Evolutionary conservation across 2,797 vertebrate genomes (phyloP).

Genomic region (Anabacerthia variegaticeps): DNA sequence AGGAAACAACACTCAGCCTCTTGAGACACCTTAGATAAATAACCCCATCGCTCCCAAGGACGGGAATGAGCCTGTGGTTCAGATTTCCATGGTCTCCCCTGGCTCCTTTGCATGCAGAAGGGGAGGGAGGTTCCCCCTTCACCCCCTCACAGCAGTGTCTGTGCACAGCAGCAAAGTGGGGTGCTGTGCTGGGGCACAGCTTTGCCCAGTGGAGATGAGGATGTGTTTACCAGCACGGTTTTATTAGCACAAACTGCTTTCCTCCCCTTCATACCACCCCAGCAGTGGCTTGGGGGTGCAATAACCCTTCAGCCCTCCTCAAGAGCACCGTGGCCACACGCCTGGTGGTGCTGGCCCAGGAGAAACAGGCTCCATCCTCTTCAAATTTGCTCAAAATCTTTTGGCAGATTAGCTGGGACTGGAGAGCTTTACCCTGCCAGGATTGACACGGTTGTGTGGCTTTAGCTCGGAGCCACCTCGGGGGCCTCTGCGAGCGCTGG

Average conservation of each 20-base stretch:
- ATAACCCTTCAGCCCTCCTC: background rate
- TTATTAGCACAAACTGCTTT: background rate
- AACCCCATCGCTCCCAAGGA: background rate
- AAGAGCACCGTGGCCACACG: fast-evolving
- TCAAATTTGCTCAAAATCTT: background rate
- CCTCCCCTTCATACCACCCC: background rate
- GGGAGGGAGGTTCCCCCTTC: background rate
- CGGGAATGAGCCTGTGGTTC: background rate
- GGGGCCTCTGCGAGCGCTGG: background rate
- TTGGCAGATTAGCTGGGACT: background rate
- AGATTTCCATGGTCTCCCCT: background rate
- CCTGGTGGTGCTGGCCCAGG: background rate
- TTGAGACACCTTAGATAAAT: background rate
- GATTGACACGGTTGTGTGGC: fast-evolving
- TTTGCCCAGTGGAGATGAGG: background rate
- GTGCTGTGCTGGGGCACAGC: background rate
- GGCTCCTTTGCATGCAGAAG: background rate
- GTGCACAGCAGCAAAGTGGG: background rate
- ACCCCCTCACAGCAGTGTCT: background rate
- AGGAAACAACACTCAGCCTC: background rate
- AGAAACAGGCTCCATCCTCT: background rate
- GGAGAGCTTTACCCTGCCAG: background rate
- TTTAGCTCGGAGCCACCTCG: background rate
- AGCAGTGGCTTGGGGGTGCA: background rate
- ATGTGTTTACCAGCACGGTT: fast-evolving